Conservation (phyloP, 2,888 invertebrate genomes). For the Augochlorella aurata region DNA sequence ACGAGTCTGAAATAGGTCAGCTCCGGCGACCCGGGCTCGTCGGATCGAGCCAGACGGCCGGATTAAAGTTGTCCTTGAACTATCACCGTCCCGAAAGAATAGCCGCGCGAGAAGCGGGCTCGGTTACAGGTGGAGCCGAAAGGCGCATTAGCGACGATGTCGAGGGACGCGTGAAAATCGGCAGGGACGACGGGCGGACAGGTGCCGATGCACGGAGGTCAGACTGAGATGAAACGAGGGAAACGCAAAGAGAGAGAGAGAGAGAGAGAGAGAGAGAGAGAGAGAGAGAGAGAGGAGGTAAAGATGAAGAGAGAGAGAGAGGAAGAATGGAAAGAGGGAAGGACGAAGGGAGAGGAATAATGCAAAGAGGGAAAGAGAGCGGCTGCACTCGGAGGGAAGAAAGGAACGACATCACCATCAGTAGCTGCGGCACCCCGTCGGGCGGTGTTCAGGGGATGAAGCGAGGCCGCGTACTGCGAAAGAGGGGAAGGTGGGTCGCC, state of each 20-base stretch:
- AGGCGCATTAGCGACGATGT: slow-evolving; percentile 9
- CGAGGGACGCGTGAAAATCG: slow-evolving; percentile 24
- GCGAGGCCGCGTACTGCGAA: slow-evolving; percentile 56
- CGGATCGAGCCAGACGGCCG: slow-evolving; percentile 24
- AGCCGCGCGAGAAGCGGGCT: slow-evolving; percentile 5
- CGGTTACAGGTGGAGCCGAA: slow-evolving; percentile 23
- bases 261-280: not conserved
- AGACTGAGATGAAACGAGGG: too few species aligned
- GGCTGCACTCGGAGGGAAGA: not conserved
- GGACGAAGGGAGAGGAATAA: not conserved
- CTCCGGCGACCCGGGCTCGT: slow-evolving; percentile 25
- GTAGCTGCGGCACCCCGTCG: slow-evolving; percentile 30
- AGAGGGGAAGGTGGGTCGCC: slow-evolving; percentile 59
- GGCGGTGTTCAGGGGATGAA: slow-evolving; percentile 58
- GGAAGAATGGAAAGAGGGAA: not conserved
- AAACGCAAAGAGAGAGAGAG: not conserved
- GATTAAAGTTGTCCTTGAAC: slow-evolving; percentile 39
- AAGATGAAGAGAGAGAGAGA: not conserved
- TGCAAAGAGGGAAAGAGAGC: not conserved
- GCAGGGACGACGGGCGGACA: not conserved
- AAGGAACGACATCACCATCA: slow-evolving; percentile 30
- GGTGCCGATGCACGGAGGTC: not conserved
- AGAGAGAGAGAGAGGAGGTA: not conserved
- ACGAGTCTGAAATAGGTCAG: slow-evolving; percentile 46
- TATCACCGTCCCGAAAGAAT: slow-evolving; percentile 41